Percentiles rank a stretch among this genome's conserved stretches.
These are phyloP conservation scores for Turnix velox DNA, from an alignment of 2,113 vertebrate genomes.

Conservation along the genomic window DNA sequence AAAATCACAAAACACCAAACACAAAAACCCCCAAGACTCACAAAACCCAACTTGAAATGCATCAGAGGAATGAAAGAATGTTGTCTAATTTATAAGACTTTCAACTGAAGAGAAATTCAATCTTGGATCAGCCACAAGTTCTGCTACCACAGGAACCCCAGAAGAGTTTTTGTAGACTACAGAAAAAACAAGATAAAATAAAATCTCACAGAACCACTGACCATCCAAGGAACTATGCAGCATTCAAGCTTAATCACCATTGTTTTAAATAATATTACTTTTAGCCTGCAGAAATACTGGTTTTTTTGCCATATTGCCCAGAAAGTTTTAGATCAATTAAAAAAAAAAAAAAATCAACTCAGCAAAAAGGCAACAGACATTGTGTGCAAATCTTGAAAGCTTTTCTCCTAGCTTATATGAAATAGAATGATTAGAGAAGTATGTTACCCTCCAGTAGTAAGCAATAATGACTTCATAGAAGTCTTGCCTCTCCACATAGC, in stretches of 20 bases:
- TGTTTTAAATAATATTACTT: background rate
- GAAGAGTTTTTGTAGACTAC: background rate
- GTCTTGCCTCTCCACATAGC: background rate
- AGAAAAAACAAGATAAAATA: background rate
- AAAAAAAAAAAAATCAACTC: background rate
- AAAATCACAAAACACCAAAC: too few relatives aligned
- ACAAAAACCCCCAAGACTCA: too few relatives aligned
- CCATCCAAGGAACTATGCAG: background rate
- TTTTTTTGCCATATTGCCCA: background rate
- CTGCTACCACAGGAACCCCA: background rate
- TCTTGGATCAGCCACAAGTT: background rate
- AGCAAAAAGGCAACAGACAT: rapidly evolving
- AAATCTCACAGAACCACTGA: background rate
- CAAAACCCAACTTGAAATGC: background rate
- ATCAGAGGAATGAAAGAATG: background rate
- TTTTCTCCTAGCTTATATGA: background rate
- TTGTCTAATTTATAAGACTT: background rate
- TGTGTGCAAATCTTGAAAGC: background rate
- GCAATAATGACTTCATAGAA: background rate
- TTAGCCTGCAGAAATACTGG: background rate
- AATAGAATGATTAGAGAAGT: background rate
- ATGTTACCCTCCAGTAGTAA: background rate
- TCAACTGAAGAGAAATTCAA: background rate
- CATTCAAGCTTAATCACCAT: background rate
- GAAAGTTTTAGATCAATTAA: background rate